A percentile compares a stretch with the other conserved stretches of the same genome.
These are phyloP conservation scores for Hemithea aestivaria DNA, from an alignment of 2,888 invertebrate genomes.

Conservation along the genomic window DNA sequence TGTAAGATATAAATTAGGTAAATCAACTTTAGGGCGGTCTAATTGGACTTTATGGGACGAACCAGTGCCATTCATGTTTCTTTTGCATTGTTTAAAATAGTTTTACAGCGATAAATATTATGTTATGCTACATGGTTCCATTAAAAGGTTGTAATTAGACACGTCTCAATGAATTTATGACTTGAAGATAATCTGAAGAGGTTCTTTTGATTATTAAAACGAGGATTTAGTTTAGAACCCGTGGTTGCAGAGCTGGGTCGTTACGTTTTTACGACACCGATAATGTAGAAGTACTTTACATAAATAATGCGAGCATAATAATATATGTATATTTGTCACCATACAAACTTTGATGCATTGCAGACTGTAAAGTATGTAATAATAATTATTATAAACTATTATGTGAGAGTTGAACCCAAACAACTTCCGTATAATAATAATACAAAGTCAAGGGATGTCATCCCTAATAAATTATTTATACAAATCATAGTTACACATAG, in stretches of 20 bases:
- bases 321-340: no score
- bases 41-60: conserved; percentile 11
- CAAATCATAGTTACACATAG: conserved; percentile 34
- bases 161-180: conserved; percentile 17
- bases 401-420: no score
- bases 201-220: conserved; percentile 3
- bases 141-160: conserved; percentile 15
- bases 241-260: no score
- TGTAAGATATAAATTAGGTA: conserved; percentile 21
- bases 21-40: conserved; percentile 15
- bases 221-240: neutral
- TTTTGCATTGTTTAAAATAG: conserved; percentile 6
- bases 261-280: no score
- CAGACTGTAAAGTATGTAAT: no score
- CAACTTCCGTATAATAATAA: conserved; percentile 19
- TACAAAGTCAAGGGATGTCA: conserved; percentile 24
- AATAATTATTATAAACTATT: no score
- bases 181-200: conserved; percentile 8
- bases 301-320: neutral
- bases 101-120: conserved; percentile 8
- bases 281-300: neutral
- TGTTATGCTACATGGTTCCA: conserved; percentile 11
- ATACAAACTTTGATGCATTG: no score
- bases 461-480: conserved; percentile 41
- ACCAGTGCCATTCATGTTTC: neutral